phyloP scores from a whole-genome alignment of 2,888 invertebrate genomes.

The Mesoligia furuncula region DNA sequence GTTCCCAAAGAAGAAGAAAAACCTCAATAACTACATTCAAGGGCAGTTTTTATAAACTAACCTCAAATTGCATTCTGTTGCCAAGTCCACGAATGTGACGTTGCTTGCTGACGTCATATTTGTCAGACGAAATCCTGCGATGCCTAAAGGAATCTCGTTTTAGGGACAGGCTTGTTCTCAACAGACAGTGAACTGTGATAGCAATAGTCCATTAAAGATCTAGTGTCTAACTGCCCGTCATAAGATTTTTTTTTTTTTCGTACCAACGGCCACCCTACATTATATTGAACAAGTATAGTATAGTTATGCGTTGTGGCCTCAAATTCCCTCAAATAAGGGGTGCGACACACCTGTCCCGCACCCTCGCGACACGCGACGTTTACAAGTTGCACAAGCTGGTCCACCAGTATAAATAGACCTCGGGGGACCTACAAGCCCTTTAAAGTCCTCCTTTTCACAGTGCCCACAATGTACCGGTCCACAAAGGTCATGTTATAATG shows the following conservation, averaged over 20 bases:
- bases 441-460: conserved; percentile 5
- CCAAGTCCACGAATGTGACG: not conserved
- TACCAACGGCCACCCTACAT: conserved; percentile 74
- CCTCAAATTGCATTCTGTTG: not conserved
- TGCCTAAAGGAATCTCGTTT: not conserved
- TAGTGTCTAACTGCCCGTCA: not conserved
- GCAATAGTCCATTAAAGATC: not conserved
- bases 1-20: too few relatives aligned
- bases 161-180: not conserved
- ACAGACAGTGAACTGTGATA: not conserved
- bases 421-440: conserved; percentile 38
- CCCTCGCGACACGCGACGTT: conserved; percentile 88
- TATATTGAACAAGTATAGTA: conserved; percentile 73
- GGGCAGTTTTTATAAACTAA: not conserved
- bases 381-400: conserved; percentile 78
- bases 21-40: not conserved
- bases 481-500: conserved; percentile 70
- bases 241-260: not conserved
- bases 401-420: conserved; percentile 77
- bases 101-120: not conserved
- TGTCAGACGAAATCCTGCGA: not conserved
- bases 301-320: conserved; percentile 84
- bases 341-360: conserved; percentile 87
- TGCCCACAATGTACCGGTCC: conserved; percentile 34
- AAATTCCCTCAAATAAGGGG: conserved; percentile 88